These are phyloP conservation scores for Chaetorhynchus papuensis DNA, from an alignment of 2,113 vertebrate species.

Conservation along the genomic window DNA sequence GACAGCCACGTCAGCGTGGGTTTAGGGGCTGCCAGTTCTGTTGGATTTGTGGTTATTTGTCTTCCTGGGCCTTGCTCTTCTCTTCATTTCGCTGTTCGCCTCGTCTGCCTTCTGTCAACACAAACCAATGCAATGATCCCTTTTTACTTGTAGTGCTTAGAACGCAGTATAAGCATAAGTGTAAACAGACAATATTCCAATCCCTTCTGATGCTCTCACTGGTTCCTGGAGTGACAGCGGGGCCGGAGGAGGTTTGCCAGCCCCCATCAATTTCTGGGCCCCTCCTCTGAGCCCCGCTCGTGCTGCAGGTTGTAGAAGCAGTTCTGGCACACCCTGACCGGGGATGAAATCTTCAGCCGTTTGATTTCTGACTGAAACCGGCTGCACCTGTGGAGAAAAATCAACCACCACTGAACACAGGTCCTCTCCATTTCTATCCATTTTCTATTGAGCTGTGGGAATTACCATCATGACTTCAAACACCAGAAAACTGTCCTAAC, in stretches of 20 bases:
- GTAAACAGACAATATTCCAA: conserved; percentile 55
- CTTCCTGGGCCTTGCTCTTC: conserved; percentile 15
- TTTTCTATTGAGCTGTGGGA: not conserved
- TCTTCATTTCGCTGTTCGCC: not conserved
- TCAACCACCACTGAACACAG: not conserved
- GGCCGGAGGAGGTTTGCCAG: not conserved
- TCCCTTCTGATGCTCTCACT: not conserved
- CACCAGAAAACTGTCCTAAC: not conserved
- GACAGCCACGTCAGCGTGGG: not conserved
- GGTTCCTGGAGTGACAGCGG: not conserved
- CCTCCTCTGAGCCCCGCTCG: conserved; percentile 83
- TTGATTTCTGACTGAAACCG: conserved; percentile 98
- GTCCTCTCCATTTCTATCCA: not conserved
- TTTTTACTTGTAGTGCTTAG: conserved; percentile 69
- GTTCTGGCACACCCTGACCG: conserved; percentile 97
- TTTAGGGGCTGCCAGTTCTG: not conserved
- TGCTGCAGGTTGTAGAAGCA: conserved; percentile 97
- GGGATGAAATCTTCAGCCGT: conserved; percentile 95
- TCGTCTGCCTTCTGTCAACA: not conserved
- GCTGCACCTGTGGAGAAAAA: conserved; percentile 83
- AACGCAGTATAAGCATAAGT: not conserved
- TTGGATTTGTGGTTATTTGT: not conserved
- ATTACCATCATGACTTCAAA: not conserved
- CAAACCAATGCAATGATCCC: conserved; percentile 64
- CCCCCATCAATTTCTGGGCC: conserved; percentile 79